Evolutionary conservation across 2,113 vertebrate genomes (phyloP).

Genomic region (Campylomormyrus numenius): DNA sequence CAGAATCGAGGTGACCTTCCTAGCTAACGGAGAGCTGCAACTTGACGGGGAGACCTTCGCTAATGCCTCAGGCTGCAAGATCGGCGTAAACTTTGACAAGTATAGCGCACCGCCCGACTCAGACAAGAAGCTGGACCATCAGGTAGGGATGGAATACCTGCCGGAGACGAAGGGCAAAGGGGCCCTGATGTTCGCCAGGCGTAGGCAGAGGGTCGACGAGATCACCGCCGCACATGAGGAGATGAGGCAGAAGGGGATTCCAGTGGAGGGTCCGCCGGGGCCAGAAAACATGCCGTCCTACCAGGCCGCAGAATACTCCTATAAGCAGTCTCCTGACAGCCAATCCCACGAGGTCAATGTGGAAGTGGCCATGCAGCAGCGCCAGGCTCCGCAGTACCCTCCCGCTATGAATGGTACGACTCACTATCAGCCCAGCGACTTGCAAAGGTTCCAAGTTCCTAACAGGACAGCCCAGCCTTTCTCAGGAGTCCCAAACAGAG

Average conservation of each 20-base stretch:
- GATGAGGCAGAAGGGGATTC: slow-evolving; percentile 52
- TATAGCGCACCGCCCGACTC: slow-evolving; percentile 57
- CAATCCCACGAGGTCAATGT: slow-evolving; percentile 51
- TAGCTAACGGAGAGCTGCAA: slow-evolving; percentile 72
- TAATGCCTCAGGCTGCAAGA: slow-evolving; percentile 53
- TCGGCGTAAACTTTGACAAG: slow-evolving; percentile 64
- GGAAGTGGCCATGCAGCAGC: slow-evolving; percentile 30
- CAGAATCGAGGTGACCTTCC: slow-evolving; percentile 60
- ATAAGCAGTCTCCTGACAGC: slow-evolving; percentile 36
- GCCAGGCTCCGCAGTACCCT: slow-evolving; percentile 27
- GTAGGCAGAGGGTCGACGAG: slow-evolving; percentile 85
- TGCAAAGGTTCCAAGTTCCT: slow-evolving; percentile 54
- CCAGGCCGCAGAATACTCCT: slow-evolving; percentile 31
- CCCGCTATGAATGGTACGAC: slow-evolving; percentile 61
- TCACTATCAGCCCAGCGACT: slow-evolving; percentile 40
- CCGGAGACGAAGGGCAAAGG: slow-evolving; percentile 86
- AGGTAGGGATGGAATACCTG: slow-evolving; percentile 75
- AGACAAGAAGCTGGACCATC: slow-evolving; percentile 49
- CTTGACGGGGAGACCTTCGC: slow-evolving; percentile 69
- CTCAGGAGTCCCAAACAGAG: slow-evolving; percentile 54
- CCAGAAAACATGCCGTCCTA: slow-evolving; percentile 38
- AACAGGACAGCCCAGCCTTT: slow-evolving; percentile 89
- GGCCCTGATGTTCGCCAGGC: slow-evolving; percentile 84
- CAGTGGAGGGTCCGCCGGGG: slow-evolving; percentile 46
- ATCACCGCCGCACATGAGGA: slow-evolving; percentile 78